phyloP scores from a whole-genome alignment of 2,888 invertebrate genomes.

The Ennomos fuscantarius region DNA sequence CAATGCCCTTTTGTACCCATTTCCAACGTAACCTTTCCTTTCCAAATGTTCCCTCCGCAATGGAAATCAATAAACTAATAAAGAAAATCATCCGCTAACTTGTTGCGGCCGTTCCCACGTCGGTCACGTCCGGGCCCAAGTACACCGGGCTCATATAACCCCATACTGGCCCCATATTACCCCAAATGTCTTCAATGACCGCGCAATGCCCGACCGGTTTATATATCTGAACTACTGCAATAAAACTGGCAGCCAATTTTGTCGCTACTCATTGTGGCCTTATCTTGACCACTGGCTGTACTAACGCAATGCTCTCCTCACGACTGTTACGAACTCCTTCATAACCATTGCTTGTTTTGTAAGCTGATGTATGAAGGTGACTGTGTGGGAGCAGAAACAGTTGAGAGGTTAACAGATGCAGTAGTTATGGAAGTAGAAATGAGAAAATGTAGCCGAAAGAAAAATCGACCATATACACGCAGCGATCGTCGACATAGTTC shows the following conservation, averaged over 20 bases:
- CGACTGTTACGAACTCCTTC: neutral
- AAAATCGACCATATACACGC: conserved; percentile 29
- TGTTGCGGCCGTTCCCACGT: conserved; percentile 23
- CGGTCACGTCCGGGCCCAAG: conserved; percentile 25
- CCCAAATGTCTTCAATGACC: conserved; percentile 15
- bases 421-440: conserved; percentile 1
- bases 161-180: conserved; percentile 12
- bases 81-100: conserved; percentile 31
- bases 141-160: conserved; percentile 17
- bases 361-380: neutral
- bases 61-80: conserved; percentile 28
- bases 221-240: conserved; percentile 32
- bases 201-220: conserved; percentile 26
- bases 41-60: conserved; percentile 8
- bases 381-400: conserved; percentile 12
- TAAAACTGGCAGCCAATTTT: conserved; percentile 40
- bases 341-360: conserved; percentile 17
- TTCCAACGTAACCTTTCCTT: conserved; percentile 1
- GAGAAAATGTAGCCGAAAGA: conserved; percentile 26
- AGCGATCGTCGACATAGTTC: conserved; percentile 35
- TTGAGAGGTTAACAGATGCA: neutral
- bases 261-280: conserved; percentile 40
- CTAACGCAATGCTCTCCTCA: conserved; percentile 2
- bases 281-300: conserved; percentile 39
- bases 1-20: neutral